Evolutionary conservation across 2,113 vertebrate genomes (phyloP).

Genomic region (Sander lucioperca): DNA sequence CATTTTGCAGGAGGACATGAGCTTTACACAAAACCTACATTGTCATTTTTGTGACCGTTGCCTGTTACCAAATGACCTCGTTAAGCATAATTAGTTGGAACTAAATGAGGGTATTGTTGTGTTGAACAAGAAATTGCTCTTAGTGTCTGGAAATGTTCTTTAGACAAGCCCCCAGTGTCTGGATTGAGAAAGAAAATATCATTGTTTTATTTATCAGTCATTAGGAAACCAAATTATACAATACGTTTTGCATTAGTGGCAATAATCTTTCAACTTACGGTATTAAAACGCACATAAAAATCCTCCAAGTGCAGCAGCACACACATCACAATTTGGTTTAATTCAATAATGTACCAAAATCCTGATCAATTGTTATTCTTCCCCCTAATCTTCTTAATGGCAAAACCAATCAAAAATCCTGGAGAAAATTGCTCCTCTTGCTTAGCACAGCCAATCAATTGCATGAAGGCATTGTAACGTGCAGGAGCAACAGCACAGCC

Average conservation of each 20-base stretch:
- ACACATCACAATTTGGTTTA: constrained; percentile 40
- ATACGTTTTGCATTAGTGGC: constrained; percentile 48
- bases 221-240: constrained; percentile 25
- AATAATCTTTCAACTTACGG: constrained; percentile 35
- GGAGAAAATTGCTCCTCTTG: constrained; percentile 44
- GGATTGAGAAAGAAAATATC: constrained; percentile 20
- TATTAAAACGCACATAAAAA: constrained; percentile 47
- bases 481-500: constrained; percentile 31
- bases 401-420: constrained; percentile 49
- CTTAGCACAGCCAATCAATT: constrained; percentile 42
- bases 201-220: neutral
- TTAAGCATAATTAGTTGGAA: constrained; percentile 60
- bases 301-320: constrained; percentile 20
- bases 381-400: constrained; percentile 48
- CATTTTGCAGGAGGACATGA: neutral
- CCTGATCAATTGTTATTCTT: constrained; percentile 54
- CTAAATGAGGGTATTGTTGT: constrained; percentile 32
- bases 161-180: constrained; percentile 25
- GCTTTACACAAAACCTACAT: constrained; percentile 33
- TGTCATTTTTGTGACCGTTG: constrained; percentile 42
- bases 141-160: constrained; percentile 51
- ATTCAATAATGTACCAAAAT: constrained; percentile 51
- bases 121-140: constrained; percentile 36
- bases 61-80: constrained; percentile 46
- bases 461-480: constrained; percentile 38